Percentiles rank a stretch among this genome's conserved stretches.
These are phyloP conservation scores for Chlamydotis undulata DNA, from an alignment of 2,113 vertebrate species.

Conservation along the genomic window DNA sequence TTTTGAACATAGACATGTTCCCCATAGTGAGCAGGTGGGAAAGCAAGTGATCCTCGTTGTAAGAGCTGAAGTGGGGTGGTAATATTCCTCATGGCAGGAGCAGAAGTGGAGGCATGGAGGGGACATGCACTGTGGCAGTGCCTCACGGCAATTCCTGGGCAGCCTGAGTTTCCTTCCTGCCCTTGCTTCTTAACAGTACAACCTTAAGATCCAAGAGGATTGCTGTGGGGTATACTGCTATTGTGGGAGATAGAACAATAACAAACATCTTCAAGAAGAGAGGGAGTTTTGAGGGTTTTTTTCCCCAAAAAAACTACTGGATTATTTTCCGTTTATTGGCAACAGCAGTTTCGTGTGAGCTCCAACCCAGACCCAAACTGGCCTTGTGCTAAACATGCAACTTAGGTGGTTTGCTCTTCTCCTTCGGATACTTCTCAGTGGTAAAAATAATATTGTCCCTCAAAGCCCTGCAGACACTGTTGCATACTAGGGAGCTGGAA, in stretches of 20 bases:
- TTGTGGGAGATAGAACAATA: not conserved
- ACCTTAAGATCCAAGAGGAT: not conserved
- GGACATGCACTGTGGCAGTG: not conserved
- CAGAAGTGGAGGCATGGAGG: not conserved
- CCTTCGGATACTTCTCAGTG: not conserved
- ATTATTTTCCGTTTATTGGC: not conserved
- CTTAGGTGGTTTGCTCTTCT: not conserved
- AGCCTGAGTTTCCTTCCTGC: not conserved
- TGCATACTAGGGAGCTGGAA: not conserved
- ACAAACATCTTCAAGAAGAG: not conserved
- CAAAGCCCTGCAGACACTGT: not conserved
- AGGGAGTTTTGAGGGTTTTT: fast-evolving
- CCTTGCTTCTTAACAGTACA: not conserved
- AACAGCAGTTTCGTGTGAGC: not conserved
- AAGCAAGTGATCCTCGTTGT: not conserved
- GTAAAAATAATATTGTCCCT: not conserved
- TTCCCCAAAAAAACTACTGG: not conserved
- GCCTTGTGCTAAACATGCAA: not conserved
- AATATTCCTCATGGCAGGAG: not conserved
- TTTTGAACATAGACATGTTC: not conserved
- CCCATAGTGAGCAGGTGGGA: not conserved
- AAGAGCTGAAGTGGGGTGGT: not conserved
- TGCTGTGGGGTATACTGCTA: not conserved
- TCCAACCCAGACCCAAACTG: not conserved
- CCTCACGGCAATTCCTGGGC: not conserved